Conservation (phyloP, 2,888 invertebrate genomes). For the Athetis lepigone region DNA sequence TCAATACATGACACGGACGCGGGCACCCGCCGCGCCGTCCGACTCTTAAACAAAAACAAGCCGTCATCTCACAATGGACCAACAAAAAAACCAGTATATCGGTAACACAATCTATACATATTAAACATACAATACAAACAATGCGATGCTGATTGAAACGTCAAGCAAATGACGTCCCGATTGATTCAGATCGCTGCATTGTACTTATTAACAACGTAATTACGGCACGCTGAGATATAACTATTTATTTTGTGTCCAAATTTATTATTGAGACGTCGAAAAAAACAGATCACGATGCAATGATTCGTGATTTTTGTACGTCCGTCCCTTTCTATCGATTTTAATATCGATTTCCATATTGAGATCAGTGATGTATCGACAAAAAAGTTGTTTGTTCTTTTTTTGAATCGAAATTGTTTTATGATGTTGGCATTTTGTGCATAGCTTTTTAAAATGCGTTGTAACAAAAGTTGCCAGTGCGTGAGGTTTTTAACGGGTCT, state of each 20-base stretch:
- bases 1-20: conserved; percentile 75
- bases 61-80: conserved; percentile 78
- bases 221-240: conserved; percentile 87
- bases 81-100: conserved; percentile 86
- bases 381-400: conserved; percentile 70
- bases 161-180: conserved; percentile 87
- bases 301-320: conserved; percentile 82
- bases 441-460: conserved; percentile 46
- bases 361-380: conserved; percentile 64
- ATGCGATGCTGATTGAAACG: conserved; percentile 90
- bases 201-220: conserved; percentile 89
- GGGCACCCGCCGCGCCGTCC: conserved; percentile 69
- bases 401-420: conserved; percentile 71
- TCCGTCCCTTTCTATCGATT: conserved; percentile 70
- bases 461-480: conserved; percentile 56
- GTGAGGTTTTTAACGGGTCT: conserved; percentile 52
- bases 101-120: conserved; percentile 89
- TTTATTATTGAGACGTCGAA: conserved; percentile 84
- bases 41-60: conserved; percentile 76
- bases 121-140: conserved; percentile 90
- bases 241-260: conserved; percentile 88
- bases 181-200: conserved; percentile 85
- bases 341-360: conserved; percentile 84
- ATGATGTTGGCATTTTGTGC: conserved; percentile 64
- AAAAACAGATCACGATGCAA: conserved; percentile 83